Evolutionary conservation across 2,113 vertebrate species (phyloP), one percentile per base, ranked within the genome.

Genomic region (Microcebus jonahi): DNA sequence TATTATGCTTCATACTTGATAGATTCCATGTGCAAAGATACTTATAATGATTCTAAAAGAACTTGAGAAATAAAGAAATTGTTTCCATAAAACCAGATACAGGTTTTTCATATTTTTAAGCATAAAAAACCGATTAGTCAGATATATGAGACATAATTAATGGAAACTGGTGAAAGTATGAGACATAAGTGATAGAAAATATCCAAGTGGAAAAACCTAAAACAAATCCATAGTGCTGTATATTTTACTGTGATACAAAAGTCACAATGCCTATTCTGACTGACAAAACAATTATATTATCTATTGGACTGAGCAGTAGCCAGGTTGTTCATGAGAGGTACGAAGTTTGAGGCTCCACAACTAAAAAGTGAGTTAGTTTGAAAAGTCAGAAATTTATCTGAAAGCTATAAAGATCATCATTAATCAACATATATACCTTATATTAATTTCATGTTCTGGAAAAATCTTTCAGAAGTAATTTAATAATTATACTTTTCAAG

Each of bases 121-220:
- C 83, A 86, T 82, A 27, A 82, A 92, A 42, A 77, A 21, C 53
- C 0, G 55, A 77, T 87, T 50, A 48, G 50, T 20, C 12, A 87
- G 50, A 90, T 76, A 90, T 20, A 82, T 57, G 31, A 61, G 23
- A 91, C 9, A 68, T 71, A 71, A 92, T 90, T 76, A 84, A 81
- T 11, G 80, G 15, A 85, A 85, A 36, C 10, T 70, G 80, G 15
- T 67, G 50, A 36, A 85, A 55, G 1, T 4, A 53, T 57, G 55
- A 75, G 10, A 81, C 21, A 83, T n/a, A 96, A 63, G 42, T 63
- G 89, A 87, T 82, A 87, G 63, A 25, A 96, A 97, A 83, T 31
- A 50, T 21, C 5, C 17, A 77, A 92, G 59, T 68, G 61, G 48
- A 63, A 70, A 67, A 20, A 39, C n/a, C 29, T 77, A 57, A 57